Base-by-base conservation (phyloP, 2,797 vertebrate genomes). In the Sebastes itinus region DNA sequence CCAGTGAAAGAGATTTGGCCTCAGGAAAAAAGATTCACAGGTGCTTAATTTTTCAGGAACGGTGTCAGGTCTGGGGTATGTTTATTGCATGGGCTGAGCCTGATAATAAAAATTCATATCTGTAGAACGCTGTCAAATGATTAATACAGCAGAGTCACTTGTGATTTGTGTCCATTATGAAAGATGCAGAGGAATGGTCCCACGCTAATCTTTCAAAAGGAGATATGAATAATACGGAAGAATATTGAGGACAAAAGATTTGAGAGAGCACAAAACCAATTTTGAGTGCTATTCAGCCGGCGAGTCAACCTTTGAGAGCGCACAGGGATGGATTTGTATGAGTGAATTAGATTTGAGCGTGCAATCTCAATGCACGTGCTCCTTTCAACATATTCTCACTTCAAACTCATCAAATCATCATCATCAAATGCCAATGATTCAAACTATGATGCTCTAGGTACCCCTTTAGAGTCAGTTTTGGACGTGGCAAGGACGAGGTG, bases 31-130 rank as follows among this genome's bases (percentile, higher is more conserved):
- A 80, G 18, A 74, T 81, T 81, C 58, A 25, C 66, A 85, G 71
- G 77, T 83, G 66, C 81, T 80, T 72, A 49, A 80, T 87, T 86
- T 88, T 87, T 91, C 62, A 88, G 60, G 63, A 35, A 27, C 59
- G 1, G 6, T 63, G 64, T 75, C 60, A 66, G 59, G 63, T 62
- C 59, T 33, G 32, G 38, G 27, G 52, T 49, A 30, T 81, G 33
- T 25, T 27, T 65, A 68, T 78, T 72, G 54, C 59, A 68, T 60
- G 67, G 42, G 22, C 16, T 69, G 56, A 63, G 70, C 27, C 7
- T 52, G 63, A 82, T 58, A 58, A 87, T 77, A 61, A 84, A 46
- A 81, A 87, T 60, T 61, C 66, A 10, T 52, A 72, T 84, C 72
- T 73, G 28, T 84, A 62, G 58, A 81, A 65, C 22, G 35, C 66